Conservation (phyloP, 2,888 invertebrate genomes). For the Pseudolycoriella hygida region DNA sequence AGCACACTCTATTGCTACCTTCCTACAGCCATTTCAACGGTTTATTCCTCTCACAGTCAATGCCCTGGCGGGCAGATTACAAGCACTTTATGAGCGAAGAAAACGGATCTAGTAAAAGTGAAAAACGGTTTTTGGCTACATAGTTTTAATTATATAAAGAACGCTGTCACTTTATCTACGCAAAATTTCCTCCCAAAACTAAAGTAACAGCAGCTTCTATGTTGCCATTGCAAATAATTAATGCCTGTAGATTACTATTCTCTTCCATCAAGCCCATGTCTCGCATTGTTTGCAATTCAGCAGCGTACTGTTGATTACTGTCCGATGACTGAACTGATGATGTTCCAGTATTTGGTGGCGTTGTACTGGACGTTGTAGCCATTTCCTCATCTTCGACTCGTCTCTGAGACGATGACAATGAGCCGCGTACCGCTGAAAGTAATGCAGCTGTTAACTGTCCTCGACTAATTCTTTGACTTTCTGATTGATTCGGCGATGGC, state of each 20-base stretch:
- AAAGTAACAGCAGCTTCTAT: conserved; percentile 83
- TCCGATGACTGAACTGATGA: conserved; percentile 12
- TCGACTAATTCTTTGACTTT: conserved; percentile 19
- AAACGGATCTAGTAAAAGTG: too few relatives aligned
- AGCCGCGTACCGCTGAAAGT: conserved; percentile 22
- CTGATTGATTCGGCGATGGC: conserved; percentile 14
- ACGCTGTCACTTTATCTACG: too few relatives aligned
- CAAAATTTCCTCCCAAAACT: conserved; percentile 36
- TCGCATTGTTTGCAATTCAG: conserved; percentile 61
- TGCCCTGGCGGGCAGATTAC: too few relatives aligned
- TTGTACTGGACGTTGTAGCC: conserved; percentile 12
- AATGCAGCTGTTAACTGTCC: conserved; percentile 25
- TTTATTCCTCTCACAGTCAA: too few relatives aligned
- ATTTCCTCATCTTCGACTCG: conserved; percentile 10
- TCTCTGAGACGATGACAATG: conserved; percentile 25
- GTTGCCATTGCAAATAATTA: conserved; percentile 61
- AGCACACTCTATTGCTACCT: too few relatives aligned
- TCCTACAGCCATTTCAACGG: too few relatives aligned
- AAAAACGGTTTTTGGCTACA: too few relatives aligned
- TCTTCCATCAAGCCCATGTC: conserved; percentile 84
- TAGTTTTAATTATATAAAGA: too few relatives aligned
- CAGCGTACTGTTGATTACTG: conserved; percentile 21
- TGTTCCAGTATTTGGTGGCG: conserved; percentile 14
- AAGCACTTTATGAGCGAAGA: too few relatives aligned
- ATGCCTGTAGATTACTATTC: conserved; percentile 63